phyloP scores from a whole-genome alignment of 2,888 invertebrate species.

The Oxystoma pomonae region DNA sequence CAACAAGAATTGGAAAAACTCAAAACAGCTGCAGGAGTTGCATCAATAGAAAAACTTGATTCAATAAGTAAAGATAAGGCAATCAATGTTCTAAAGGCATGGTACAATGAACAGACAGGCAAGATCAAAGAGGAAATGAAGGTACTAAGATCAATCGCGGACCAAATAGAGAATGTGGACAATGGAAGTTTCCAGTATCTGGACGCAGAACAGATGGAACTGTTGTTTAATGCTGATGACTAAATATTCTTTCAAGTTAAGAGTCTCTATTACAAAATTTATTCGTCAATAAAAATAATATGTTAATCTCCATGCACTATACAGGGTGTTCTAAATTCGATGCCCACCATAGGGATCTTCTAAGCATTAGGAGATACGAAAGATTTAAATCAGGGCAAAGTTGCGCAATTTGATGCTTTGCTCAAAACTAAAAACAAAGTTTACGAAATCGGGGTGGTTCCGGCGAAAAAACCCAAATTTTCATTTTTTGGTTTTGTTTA shows the following conservation, averaged over 20 bases:
- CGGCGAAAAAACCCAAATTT: too few species aligned
- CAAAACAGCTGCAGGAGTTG: slow-evolving; percentile 32
- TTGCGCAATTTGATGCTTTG: too few species aligned
- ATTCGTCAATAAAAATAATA: too few species aligned
- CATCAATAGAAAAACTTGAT: slow-evolving; percentile 34
- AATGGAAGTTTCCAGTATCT: slow-evolving; percentile 28
- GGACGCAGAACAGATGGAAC: slow-evolving; percentile 21
- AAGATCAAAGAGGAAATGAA: slow-evolving; percentile 41
- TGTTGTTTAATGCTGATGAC: slow-evolving; percentile 16
- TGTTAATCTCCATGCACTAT: too few species aligned
- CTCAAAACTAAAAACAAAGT: too few species aligned
- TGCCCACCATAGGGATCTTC: too few species aligned
- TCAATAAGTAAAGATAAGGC: slow-evolving; percentile 35
- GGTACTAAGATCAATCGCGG: slow-evolving; percentile 39
- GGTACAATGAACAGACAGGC: slow-evolving; percentile 40
- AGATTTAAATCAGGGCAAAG: too few species aligned
- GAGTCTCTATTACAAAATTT: too few species aligned
- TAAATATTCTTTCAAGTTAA: not conserved
- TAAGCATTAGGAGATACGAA: too few species aligned
- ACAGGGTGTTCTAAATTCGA: too few species aligned
- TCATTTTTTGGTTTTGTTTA: too few species aligned
- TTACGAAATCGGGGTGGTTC: too few species aligned
- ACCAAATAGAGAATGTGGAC: slow-evolving; percentile 37
- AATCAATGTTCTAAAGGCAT: slow-evolving; percentile 35
- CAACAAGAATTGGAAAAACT: slow-evolving; percentile 31